Base-by-base conservation (phyloP, 2,888 invertebrate species). In the Patella caerulea region DNA sequence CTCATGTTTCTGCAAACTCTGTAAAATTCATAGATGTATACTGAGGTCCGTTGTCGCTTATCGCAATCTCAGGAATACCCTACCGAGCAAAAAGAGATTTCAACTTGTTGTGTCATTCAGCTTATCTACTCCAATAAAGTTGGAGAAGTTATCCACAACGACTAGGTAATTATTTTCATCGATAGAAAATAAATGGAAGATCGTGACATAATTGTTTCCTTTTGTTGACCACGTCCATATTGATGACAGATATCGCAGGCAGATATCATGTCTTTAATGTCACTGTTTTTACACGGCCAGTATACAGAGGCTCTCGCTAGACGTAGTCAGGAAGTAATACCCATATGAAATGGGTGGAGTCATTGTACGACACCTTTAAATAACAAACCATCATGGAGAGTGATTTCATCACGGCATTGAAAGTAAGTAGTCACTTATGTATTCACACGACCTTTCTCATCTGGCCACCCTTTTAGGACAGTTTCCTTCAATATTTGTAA, bases 41-140 rank as follows among this genome's bases (percentile, higher is more conserved):
- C 15, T 73, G 79, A 0, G 77, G 55, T 2, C 80, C 80, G 24
- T 69, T 76, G 52, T 80, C 80, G 55, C 74, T 77, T 1, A 80
- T 70, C 11, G 78, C 34, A 12, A 29, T n/a, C 15, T 69, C 72
- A 14, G 78, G 75, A n/a, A 80, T 75, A 2, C 78, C 73, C 70
- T 78, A 70, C 7, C 80, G 69, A 17, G 78, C 78, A 53, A 78
- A 78, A 34, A 78, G 75, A 19, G 53, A n/a, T 71, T 75, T 75
- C n/a, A 78, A 17, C 53, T 17, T 53, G 77, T 70, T 15, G 29
- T 76, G 34, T 55, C 29, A n/a, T 14, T 34, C 7, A 79, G 55
- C 2, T 69, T 29, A 69, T 77, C 79, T 29, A 77, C 73, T 74
- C 74, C 77, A 14, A 77, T 70, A 45, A 73, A 76, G n/a, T 24